A percentile compares a stretch with the other conserved stretches of the same genome.
phyloP scores from a whole-genome alignment of 2,797 vertebrate species.

The Eurystomus glaucurus region DNA sequence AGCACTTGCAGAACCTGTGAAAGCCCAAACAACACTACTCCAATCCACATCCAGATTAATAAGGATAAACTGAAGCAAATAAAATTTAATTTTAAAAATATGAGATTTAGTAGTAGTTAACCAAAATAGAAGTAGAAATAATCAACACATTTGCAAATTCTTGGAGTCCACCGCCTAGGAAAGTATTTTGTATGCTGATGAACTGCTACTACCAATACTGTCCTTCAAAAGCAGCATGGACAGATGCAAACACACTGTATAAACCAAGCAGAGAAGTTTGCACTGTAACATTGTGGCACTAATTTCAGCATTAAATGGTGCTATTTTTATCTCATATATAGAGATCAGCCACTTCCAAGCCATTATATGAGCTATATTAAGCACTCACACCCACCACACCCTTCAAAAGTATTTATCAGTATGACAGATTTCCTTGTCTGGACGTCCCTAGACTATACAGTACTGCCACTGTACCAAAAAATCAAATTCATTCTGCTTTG shows the following conservation, averaged over 20 bases:
- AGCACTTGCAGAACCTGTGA: background rate
- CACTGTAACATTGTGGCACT: background rate
- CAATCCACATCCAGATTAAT: background rate
- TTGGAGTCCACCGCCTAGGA: background rate
- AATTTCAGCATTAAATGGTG: constrained; percentile 13
- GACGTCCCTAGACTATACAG: background rate
- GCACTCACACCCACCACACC: background rate
- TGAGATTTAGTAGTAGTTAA: background rate
- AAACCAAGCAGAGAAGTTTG: background rate
- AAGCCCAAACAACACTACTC: background rate
- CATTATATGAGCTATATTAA: constrained; percentile 8
- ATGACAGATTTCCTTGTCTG: constrained; percentile 38
- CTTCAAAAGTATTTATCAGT: background rate
- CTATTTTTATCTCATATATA: background rate
- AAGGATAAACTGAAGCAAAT: background rate
- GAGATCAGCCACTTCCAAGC: constrained; percentile 19
- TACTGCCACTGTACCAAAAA: constrained; percentile 4
- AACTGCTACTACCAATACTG: background rate
- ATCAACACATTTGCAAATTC: background rate
- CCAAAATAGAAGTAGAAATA: background rate
- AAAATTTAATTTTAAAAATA: background rate
- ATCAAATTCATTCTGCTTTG: constrained; percentile 47
- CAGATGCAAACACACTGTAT: background rate
- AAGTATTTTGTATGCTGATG: background rate
- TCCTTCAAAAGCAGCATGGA: background rate